A percentile compares a stretch with the other conserved stretches of the same genome.
Evolutionary conservation across 2,888 invertebrate species (phyloP).

Genomic region (Drymonia ruficornis): DNA sequence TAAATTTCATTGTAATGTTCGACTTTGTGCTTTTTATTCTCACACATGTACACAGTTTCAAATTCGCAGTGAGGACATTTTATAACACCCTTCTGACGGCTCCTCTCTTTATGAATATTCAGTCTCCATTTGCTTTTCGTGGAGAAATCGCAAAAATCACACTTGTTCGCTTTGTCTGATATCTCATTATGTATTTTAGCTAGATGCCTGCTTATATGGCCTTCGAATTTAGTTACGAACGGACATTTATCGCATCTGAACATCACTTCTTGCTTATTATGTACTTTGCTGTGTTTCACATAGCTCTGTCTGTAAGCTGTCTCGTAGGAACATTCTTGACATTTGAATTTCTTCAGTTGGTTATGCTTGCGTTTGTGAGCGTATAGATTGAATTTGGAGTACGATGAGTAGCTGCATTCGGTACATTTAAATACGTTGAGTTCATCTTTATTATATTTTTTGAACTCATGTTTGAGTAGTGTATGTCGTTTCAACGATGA

Average conservation of each 20-base stretch:
- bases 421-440: slow-evolving; percentile 23
- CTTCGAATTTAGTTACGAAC: slow-evolving; percentile 59
- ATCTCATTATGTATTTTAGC: slow-evolving; percentile 64
- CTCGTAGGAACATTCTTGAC: slow-evolving; percentile 41
- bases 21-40: slow-evolving; percentile 57
- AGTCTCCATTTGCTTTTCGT: slow-evolving; percentile 61
- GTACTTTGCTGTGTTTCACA: slow-evolving; percentile 48
- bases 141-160: slow-evolving; percentile 62
- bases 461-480: slow-evolving; percentile 47
- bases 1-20: slow-evolving; percentile 31
- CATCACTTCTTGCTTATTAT: slow-evolving; percentile 33
- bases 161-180: slow-evolving; percentile 54
- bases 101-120: slow-evolving; percentile 59
- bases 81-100: slow-evolving; percentile 42
- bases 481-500: slow-evolving; percentile 54
- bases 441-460: slow-evolving; percentile 13
- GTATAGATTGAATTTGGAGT: slow-evolving; percentile 44
- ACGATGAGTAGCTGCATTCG: slow-evolving; percentile 31
- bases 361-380: slow-evolving; percentile 56
- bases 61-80: slow-evolving; percentile 59
- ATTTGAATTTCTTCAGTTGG: slow-evolving; percentile 47
- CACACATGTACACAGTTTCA: slow-evolving; percentile 57
- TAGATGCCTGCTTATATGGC: slow-evolving; percentile 62
- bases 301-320: slow-evolving; percentile 51
- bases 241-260: slow-evolving; percentile 65